Evolutionary conservation across 2,797 vertebrate genomes (phyloP).

Genomic region (Crenuchus spilurus): DNA sequence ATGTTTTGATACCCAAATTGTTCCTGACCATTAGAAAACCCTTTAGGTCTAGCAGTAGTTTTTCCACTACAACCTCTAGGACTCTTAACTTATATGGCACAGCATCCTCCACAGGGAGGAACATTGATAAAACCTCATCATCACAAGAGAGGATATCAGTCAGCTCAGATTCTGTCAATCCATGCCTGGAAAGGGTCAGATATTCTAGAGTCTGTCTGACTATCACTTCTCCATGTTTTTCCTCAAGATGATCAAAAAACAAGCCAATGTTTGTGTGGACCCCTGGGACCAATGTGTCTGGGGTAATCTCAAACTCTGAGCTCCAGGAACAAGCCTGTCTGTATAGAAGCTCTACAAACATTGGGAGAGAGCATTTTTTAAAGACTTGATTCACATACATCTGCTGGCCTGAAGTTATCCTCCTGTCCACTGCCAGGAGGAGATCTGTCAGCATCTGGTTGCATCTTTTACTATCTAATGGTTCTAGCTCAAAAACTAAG

Average conservation of each 20-base stretch:
- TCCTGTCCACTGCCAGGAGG: conserved; percentile 70
- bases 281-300: conserved; percentile 66
- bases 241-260: conserved; percentile 74
- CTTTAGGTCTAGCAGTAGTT: conserved; percentile 74
- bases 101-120: conserved; percentile 25
- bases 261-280: conserved; percentile 71
- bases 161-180: conserved; percentile 77
- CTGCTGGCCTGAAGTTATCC: conserved; percentile 83
- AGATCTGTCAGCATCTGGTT: conserved; percentile 67
- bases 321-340: conserved; percentile 71
- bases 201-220: conserved; percentile 69
- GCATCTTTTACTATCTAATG: conserved; percentile 67
- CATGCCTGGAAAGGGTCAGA: conserved; percentile 73
- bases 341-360: conserved; percentile 75
- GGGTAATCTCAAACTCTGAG: conserved; percentile 76
- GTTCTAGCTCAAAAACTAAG: conserved; percentile 62
- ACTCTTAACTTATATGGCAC: conserved; percentile 56
- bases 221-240: conserved; percentile 70
- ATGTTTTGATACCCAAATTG: conserved; percentile 61
- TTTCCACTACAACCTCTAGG: conserved; percentile 72
- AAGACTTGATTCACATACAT: conserved; percentile 77
- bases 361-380: conserved; percentile 67
- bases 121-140: conserved; percentile 56
- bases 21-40: conserved; percentile 68
- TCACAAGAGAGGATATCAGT: conserved; percentile 74